A percentile compares a stretch with the other conserved stretches of the same genome.
Conservation (phyloP, 2,888 invertebrate species). For the Eupithecia vulgata region DNA sequence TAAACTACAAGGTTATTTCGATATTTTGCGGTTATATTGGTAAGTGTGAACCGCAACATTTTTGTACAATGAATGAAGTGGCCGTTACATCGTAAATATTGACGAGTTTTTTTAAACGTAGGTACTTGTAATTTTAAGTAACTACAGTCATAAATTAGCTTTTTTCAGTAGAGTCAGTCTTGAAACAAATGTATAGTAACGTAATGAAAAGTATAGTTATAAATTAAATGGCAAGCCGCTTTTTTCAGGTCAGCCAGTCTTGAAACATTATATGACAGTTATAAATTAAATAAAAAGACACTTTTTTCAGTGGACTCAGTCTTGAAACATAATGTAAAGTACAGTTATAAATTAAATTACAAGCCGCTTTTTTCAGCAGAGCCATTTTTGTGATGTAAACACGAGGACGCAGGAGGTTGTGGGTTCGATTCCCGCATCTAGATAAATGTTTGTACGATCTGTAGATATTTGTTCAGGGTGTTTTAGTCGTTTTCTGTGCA, state of each 20-base stretch:
- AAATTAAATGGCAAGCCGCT: neutral
- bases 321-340: too few species aligned
- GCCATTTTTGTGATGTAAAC: neutral
- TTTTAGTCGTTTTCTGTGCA: too few species aligned
- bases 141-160: too few species aligned
- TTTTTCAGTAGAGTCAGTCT: neutral
- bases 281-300: neutral
- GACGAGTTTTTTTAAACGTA: neutral
- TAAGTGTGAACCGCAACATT: constrained; percentile 31
- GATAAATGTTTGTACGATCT: too few species aligned
- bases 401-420: too few species aligned
- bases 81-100: constrained; percentile 20
- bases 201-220: neutral
- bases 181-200: too few species aligned
- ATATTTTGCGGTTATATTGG: constrained; percentile 26
- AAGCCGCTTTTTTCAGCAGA: neutral
- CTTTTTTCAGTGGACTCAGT: too few species aligned
- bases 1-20: constrained; percentile 21
- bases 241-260: neutral
- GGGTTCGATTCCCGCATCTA: too few species aligned
- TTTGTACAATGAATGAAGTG: neutral
- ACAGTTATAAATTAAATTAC: constrained; percentile 1
- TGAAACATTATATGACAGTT: neutral
- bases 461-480: too few species aligned
- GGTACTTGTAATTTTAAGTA: neutral